Conservation (phyloP, 2,888 invertebrate species). For the Cephonodes hylas region DNA sequence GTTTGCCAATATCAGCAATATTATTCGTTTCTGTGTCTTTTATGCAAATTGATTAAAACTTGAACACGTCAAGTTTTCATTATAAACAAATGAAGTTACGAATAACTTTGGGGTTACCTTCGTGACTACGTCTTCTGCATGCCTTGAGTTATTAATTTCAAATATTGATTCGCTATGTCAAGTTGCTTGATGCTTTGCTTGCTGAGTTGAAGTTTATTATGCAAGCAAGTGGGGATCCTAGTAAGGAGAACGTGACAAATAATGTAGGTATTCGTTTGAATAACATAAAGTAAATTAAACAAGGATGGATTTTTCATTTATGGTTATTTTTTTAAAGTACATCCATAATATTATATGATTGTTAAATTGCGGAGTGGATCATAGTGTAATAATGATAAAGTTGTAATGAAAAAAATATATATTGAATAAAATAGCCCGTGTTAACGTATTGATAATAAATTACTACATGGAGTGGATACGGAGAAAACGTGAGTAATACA, state of each 20-base stretch:
- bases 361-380: no score
- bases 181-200: neutral
- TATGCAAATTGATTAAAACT: constrained; percentile 50
- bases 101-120: constrained; percentile 19
- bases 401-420: no score
- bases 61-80: constrained; percentile 41
- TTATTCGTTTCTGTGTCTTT: constrained; percentile 55
- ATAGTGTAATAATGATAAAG: no score
- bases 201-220: neutral
- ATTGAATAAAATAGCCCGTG: no score
- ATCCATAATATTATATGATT: no score
- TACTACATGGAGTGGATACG: no score
- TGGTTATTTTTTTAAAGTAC: no score
- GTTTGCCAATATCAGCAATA: constrained; percentile 67
- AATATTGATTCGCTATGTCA: neutral
- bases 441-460: no score
- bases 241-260: neutral
- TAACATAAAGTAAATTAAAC: no score
- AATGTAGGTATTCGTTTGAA: no score
- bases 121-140: neutral
- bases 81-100: constrained; percentile 43
- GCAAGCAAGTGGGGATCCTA: neutral
- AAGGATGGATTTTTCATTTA: no score
- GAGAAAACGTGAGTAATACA: neutral
- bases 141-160: neutral